Conservation (phyloP, 2,113 vertebrate species). For the Tretioscincus oriximinensis region DNA sequence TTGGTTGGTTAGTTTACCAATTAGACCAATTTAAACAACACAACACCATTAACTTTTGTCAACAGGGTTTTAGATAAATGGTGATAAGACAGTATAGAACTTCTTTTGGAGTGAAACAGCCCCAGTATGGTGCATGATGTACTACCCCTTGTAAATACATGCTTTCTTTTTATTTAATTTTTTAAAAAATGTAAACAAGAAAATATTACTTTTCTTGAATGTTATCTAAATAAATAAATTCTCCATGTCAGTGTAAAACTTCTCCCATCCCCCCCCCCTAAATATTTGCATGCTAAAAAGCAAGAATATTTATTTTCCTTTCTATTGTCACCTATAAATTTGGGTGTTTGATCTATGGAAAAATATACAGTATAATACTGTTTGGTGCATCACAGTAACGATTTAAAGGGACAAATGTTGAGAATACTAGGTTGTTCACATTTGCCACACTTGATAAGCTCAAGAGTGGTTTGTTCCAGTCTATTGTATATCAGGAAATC, state of each 20-base stretch:
- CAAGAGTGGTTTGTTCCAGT: too few relatives aligned
- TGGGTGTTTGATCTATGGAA: background rate
- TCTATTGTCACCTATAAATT: too few relatives aligned
- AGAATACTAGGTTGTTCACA: too few relatives aligned
- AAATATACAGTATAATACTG: background rate
- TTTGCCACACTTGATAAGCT: too few relatives aligned
- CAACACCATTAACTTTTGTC: constrained; percentile 5
- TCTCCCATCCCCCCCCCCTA: background rate
- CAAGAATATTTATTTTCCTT: background rate
- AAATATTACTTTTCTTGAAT: background rate
- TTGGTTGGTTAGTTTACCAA: background rate
- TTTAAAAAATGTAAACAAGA: background rate
- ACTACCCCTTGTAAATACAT: background rate
- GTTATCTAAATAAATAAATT: background rate
- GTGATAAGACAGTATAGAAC: background rate
- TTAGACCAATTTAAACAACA: background rate
- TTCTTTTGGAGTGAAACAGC: background rate
- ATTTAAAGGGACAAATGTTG: background rate
- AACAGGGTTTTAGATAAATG: background rate
- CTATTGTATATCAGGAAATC: too few relatives aligned
- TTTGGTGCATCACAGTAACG: background rate
- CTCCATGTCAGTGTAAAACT: background rate
- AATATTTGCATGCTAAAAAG: background rate
- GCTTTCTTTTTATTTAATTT: background rate
- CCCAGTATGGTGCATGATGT: background rate